These are phyloP conservation scores for Epirrita christyi DNA, from an alignment of 2,888 invertebrate species.

Conservation along the genomic window DNA sequence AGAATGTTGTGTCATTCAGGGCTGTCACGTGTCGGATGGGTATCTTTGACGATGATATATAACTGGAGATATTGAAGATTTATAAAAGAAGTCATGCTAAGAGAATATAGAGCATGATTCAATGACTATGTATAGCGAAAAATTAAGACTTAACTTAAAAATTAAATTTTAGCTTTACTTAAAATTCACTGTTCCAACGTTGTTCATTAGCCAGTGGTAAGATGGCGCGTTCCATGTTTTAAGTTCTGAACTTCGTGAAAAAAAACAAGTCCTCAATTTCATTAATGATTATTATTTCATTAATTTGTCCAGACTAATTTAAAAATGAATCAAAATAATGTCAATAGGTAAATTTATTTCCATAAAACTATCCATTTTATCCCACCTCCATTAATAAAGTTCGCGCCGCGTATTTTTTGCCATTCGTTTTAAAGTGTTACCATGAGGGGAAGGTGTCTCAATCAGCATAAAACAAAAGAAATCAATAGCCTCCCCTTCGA, in stretches of 20 bases:
- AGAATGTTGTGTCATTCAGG: slow-evolving; percentile 13
- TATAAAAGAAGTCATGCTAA: no score
- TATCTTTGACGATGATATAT: slow-evolving; percentile 74
- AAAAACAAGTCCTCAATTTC: no score
- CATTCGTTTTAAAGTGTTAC: slow-evolving; percentile 71
- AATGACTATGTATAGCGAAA: no score
- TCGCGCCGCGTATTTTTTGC: slow-evolving; percentile 55
- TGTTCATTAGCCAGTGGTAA: no score
- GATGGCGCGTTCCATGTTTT: no score
- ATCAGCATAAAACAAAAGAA: slow-evolving; percentile 86
- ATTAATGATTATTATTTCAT: no score
- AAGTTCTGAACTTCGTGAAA: no score
- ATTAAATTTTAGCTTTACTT: no score
- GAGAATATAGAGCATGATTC: no score
- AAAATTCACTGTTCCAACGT: no score
- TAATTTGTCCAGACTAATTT: slow-evolving; percentile 9
- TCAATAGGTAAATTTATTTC: slow-evolving; percentile 20
- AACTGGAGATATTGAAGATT: slow-evolving; percentile 26
- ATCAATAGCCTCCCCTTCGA: slow-evolving; percentile 76
- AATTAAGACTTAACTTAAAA: no score
- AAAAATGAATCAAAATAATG: slow-evolving; percentile 12
- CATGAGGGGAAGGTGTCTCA: slow-evolving; percentile 82
- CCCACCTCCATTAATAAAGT: slow-evolving; percentile 43
- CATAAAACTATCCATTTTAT: slow-evolving; percentile 28
- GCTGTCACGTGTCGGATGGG: slow-evolving; percentile 56